These are phyloP conservation scores for Acanthacorydalis orientalis DNA, from an alignment of 2,888 invertebrate species.

Conservation along the genomic window DNA sequence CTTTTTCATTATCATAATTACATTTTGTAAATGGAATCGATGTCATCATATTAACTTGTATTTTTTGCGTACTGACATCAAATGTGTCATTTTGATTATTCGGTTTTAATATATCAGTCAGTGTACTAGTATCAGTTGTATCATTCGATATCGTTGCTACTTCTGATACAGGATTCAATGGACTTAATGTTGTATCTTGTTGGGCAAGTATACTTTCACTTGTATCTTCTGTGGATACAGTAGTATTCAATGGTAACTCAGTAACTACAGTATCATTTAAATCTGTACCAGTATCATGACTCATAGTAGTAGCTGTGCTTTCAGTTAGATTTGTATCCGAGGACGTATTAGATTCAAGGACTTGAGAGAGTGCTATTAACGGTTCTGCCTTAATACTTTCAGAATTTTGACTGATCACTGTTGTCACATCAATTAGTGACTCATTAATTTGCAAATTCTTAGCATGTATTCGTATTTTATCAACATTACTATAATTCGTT, in stretches of 20 bases:
- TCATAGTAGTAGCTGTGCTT: not conserved
- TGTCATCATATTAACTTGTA: not conserved
- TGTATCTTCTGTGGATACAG: not conserved
- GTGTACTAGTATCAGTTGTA: constrained; percentile 5
- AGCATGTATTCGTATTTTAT: constrained; percentile 20
- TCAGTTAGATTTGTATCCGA: too few relatives aligned
- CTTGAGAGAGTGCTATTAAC: constrained; percentile 1
- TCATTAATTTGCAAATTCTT: constrained; percentile 18
- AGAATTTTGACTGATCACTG: too few relatives aligned
- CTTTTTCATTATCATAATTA: constrained; percentile 22
- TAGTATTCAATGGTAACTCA: not conserved
- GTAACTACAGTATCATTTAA: not conserved
- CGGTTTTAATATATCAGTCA: constrained; percentile 6
- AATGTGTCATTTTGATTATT: too few relatives aligned
- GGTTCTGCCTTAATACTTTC: constrained; percentile 15
- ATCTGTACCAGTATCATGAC: not conserved
- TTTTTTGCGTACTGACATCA: too few relatives aligned
- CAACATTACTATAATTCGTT: constrained; percentile 12
- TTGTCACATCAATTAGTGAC: too few relatives aligned
- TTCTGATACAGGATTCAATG: constrained; percentile 9
- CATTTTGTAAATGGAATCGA: constrained; percentile 17
- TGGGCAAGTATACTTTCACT: not conserved
- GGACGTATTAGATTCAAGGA: not conserved
- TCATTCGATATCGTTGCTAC: constrained; percentile 1
- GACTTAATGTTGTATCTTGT: not conserved